Base-by-base conservation (phyloP, 2,113 vertebrate genomes). In the Eidolon helvum region DNA sequence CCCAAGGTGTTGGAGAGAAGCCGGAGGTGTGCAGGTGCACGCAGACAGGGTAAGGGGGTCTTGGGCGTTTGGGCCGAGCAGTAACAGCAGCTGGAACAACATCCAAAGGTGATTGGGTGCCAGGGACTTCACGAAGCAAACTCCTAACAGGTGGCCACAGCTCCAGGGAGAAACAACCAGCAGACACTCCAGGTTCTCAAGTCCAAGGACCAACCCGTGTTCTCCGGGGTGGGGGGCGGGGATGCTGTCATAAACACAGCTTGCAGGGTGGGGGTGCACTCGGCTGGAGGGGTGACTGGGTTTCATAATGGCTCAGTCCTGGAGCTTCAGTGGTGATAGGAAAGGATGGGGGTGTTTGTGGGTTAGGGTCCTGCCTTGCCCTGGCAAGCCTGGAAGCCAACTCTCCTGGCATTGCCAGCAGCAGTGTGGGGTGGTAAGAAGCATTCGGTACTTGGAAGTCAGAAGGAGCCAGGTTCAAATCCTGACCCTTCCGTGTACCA, bases 201-300 rank as follows among this genome's bases (percentile, higher is more conserved):
- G 28, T 53, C 40, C 10, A 0, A 61, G 63, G 35, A 59, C 14
- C 63, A 33, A 16, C 5, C 72, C 48, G 3, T 5, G 24, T 33
- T 35, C 43, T 61, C 86, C 40, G 4, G 43, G 48, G 33, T 0
- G 15, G 15, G 15, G 50, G 50, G 11, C 2, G 10, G 63, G 74
- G 74, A 84, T 45, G 24, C n/a, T 16, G 21, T 14, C 8, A 21
- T 4, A 7, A 43, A 7, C 7, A 3, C 43, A 45, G n/a, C 2
- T 45, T 15, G 11, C 59, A 18, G 43, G 19, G 59, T 5, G 10
- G 59, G 21, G 33, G 3, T 6, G 30, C 1, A 0, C n/a, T 55
- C 0, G 0, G 53, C 30, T 0, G 0, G 10, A 26, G 15, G 50
- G 24, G 33, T 10, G 59, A 10, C 3, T 19, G 65, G 15, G 21